These are phyloP conservation scores for Meteorus sp. DNA, from an alignment of 1,140 invertebrate genomes.

Conservation along the genomic window DNA sequence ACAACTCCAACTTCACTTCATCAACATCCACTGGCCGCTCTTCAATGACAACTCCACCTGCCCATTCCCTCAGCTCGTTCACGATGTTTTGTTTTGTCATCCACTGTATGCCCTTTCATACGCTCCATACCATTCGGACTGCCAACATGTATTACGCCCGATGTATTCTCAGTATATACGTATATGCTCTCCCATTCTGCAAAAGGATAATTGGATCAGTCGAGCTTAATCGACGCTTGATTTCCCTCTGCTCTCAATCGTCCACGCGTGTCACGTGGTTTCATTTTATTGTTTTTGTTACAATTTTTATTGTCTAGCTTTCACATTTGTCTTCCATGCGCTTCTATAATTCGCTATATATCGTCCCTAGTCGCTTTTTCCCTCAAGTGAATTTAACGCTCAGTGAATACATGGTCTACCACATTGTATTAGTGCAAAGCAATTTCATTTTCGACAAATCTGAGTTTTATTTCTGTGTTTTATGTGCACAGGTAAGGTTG, in stretches of 20 bases:
- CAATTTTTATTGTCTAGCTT: not conserved
- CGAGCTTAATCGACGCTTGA: slow-evolving; percentile 16
- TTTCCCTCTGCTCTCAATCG: slow-evolving; percentile 1
- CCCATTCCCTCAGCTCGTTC: not conserved
- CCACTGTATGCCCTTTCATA: not conserved
- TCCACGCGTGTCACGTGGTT: not conserved
- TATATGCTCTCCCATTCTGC: not conserved
- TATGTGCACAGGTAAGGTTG: too few species aligned
- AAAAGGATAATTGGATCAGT: slow-evolving; percentile 12
- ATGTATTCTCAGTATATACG: too few species aligned
- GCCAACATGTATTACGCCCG: not conserved
- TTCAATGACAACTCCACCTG: slow-evolving; percentile 7
- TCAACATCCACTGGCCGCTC: not conserved
- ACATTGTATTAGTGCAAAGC: too few species aligned
- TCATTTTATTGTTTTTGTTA: not conserved
- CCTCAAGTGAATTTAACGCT: too few species aligned
- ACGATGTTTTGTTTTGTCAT: not conserved
- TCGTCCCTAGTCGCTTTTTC: not conserved
- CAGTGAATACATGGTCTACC: too few species aligned
- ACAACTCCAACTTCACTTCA: not conserved
- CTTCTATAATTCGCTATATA: not conserved
- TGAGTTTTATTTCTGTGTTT: too few species aligned
- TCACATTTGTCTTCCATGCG: not conserved
- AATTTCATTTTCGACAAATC: too few species aligned
- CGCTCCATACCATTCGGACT: not conserved